Base-by-base conservation (phyloP, 2,888 invertebrate genomes). In the Acanthosepion lycidas region DNA sequence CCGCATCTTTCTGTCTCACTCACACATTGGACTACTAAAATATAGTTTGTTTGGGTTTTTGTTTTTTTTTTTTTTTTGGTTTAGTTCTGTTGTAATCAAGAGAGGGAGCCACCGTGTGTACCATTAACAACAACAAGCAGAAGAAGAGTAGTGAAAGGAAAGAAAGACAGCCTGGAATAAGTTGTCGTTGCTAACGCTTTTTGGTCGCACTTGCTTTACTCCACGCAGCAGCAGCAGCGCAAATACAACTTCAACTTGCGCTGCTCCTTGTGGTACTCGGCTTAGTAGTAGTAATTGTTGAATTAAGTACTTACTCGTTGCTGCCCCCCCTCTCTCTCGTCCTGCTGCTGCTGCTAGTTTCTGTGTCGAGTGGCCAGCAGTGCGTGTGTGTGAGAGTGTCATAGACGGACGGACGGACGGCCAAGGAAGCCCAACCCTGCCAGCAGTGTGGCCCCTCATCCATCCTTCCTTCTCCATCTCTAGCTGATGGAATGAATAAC, bases 401-500 rank as follows among this genome's bases (percentile, higher is more conserved):
- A 33, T 78, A n/a, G 78, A 78, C 78, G 78, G 78, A 78, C 78
- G 78, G 78, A 78, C 78, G 78, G 78, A 78, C 78, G 78, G 78
- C 78, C 78, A 78, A 78, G 78, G 78, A 78, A 78, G 78, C 48
- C 92, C 51, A 26, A 28, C 48, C 51, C 51, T 91, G 42, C n/a
- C 48, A 33, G 48, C 51, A 28, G 92, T 92, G 48, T 42, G 48
- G 26, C 92, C 49, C 92, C 28, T 92, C 42, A 48, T 78, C 48
- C 42, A 92, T 92, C 92, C 48, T 92, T 49, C 48, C 48, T 51
- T 92, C 49, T 92, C 51, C n/a, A 94, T 55, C 64, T 42, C 33
- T 48, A 48, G 91, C 91, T 33, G 42, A 94, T 94, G 94, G 94
- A 94, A 94, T 94, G 94, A 94, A n/a, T 55, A 94, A 48, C 94